A percentile compares a stretch with the other conserved stretches of the same genome.
Evolutionary conservation across 92 coral and sea anemone species (phyloP).

Genomic region (Palythoa caribaeorum): DNA sequence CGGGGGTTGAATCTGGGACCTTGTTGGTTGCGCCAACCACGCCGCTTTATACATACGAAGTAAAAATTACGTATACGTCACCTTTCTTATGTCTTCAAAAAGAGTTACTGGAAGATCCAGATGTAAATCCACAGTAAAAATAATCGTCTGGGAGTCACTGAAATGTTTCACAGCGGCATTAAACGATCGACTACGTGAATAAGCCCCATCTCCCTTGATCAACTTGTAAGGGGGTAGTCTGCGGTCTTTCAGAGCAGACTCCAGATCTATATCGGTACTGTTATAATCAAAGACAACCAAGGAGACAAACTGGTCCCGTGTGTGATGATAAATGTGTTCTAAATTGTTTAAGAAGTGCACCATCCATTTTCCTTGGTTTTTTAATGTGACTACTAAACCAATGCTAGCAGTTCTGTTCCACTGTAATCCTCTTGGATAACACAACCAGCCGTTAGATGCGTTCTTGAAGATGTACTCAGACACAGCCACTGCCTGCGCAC

Average conservation of each 20-base stretch:
- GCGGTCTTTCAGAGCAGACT: conserved; percentile 60
- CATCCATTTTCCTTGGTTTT: conserved; percentile 75
- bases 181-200: conserved; percentile 57
- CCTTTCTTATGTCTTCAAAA: conserved; percentile 62
- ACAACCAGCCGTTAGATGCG: conserved; percentile 49
- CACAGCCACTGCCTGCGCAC: conserved; percentile 33
- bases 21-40: too few relatives aligned
- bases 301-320: conserved; percentile 61
- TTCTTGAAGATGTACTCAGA: conserved; percentile 69
- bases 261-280: conserved; percentile 67
- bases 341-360: conserved; percentile 73
- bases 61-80: neutral
- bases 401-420: conserved; percentile 71
- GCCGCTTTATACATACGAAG: too few relatives aligned
- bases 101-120: conserved; percentile 53
- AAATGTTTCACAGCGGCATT: conserved; percentile 58
- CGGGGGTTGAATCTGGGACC: too few relatives aligned
- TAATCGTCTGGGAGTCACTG: conserved; percentile 52
- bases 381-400: conserved; percentile 57
- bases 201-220: conserved; percentile 31
- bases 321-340: conserved; percentile 62
- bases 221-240: conserved; percentile 60
- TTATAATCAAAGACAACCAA: conserved; percentile 66
- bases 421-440: conserved; percentile 76
- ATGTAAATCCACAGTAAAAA: conserved; percentile 62